Base-by-base conservation (phyloP, 2,888 invertebrate species). In the Colostygia pectinataria region DNA sequence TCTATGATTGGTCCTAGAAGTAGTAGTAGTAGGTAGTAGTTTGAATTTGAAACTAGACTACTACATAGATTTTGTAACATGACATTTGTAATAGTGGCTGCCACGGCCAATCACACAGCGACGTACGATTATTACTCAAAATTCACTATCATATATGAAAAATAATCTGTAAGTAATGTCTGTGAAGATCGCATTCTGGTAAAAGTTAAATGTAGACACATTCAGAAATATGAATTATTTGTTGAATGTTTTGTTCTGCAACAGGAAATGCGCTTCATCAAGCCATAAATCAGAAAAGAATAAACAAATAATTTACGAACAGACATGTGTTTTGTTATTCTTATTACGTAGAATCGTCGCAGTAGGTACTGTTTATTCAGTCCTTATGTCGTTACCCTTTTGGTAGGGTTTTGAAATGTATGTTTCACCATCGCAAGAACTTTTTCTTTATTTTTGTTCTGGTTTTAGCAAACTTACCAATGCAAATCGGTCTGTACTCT, bases 261-360 rank as follows among this genome's bases (percentile, higher is more conserved):
- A 43, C 54, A 54, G 55, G 47, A 59, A 53, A 49, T 44, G 42
- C 57, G 42, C 43, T 54, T 53, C 53, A 53, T 47, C 53, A 28
- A 34, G 32, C 51, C 47, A 54, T 58, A 59, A 63, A 58, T 57
- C 57, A 47, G 49, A 50, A 27, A 46, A 46, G 25, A 48, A 48
- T 49, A 52, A 60, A 50, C 50, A 55, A 57, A 52, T 41, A 52
- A 39, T 38, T 43, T 49, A 51, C 40, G 31, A 33, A 46, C 56
- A 47, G 41, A 46, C 36, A 37, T 18, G 18, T 12, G 39, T 39
- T 42, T 37, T 51, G 32, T 52, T 52, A 13, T 31, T 44, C 31
- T 38, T 32, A 32, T 47, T 53, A 49, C 49, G 51, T 53, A 37
- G 31, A 45, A 43, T 32, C 51, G 48, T 46, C 55, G 52, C 47